Percentiles rank a stretch among this genome's conserved stretches.
Evolutionary conservation across 2,797 vertebrate species (phyloP).

Genomic region (Mallotus villosus): DNA sequence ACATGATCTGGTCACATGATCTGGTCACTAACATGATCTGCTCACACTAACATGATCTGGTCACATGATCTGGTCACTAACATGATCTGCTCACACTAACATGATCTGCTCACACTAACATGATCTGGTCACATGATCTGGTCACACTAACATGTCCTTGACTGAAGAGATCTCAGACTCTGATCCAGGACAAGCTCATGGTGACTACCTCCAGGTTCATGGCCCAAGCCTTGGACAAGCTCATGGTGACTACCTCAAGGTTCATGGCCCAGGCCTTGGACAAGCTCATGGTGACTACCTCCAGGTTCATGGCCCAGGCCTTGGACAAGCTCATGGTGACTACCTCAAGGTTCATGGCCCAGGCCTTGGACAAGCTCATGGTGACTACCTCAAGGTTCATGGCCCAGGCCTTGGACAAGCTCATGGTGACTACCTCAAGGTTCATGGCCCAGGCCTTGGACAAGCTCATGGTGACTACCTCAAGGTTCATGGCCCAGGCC

Average conservation of each 20-base stretch:
- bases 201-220: not conserved
- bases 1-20: too few relatives aligned
- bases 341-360: not conserved
- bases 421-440: not conserved
- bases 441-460: too few relatives aligned
- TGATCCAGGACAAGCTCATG: not conserved
- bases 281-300: not conserved
- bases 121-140: too few relatives aligned
- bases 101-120: too few relatives aligned
- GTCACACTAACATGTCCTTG: not conserved
- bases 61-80: too few relatives aligned
- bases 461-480: not conserved
- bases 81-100: too few relatives aligned
- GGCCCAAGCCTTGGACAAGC: conserved; percentile 37
- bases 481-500: too few relatives aligned
- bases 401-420: not conserved
- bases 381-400: not conserved
- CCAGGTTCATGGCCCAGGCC: too few relatives aligned
- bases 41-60: too few relatives aligned
- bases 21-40: too few relatives aligned
- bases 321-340: not conserved
- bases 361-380: not conserved
- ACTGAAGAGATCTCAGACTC: not conserved
- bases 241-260: not conserved
- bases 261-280: too few relatives aligned